Conservation (phyloP, 1,140 invertebrate species). For the Calephelis virginiensis region DNA sequence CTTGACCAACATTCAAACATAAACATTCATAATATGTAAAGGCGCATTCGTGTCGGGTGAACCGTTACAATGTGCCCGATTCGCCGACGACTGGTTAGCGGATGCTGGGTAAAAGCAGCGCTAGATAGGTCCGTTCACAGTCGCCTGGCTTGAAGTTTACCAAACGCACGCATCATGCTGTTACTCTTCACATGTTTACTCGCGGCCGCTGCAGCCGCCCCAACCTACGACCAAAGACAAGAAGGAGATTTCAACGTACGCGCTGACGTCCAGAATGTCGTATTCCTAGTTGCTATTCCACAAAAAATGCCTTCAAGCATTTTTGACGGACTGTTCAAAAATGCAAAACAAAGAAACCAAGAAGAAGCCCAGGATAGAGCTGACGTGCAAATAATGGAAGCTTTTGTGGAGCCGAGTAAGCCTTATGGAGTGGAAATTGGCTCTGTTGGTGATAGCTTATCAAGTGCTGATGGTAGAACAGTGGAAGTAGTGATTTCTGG, state of each 20-base stretch:
- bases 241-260: conserved; percentile 82
- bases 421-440: conserved; percentile 79
- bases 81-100: conserved; percentile 61
- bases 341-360: conserved; percentile 38
- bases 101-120: conserved; percentile 66
- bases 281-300: conserved; percentile 80
- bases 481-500: conserved; percentile 63
- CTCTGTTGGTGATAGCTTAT: conserved; percentile 41
- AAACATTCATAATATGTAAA: conserved; percentile 24
- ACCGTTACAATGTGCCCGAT: conserved; percentile 72
- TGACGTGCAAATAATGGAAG: conserved; percentile 55
- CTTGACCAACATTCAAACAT: conserved; percentile 1
- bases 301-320: conserved; percentile 63
- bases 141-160: conserved; percentile 37
- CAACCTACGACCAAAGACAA: conserved; percentile 81
- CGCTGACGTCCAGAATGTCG: conserved; percentile 82
- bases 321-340: conserved; percentile 51
- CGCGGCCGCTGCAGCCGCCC: conserved; percentile 83
- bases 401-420: conserved; percentile 78
- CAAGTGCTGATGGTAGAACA: conserved; percentile 40
- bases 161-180: conserved; percentile 56
- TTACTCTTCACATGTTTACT: conserved; percentile 40
- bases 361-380: conserved; percentile 54
- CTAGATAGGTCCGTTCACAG: conserved; percentile 49
- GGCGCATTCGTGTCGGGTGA: conserved; percentile 51